Evolutionary conservation across 2,888 invertebrate species (phyloP).

Genomic region (Tenthredo distinguenda): DNA sequence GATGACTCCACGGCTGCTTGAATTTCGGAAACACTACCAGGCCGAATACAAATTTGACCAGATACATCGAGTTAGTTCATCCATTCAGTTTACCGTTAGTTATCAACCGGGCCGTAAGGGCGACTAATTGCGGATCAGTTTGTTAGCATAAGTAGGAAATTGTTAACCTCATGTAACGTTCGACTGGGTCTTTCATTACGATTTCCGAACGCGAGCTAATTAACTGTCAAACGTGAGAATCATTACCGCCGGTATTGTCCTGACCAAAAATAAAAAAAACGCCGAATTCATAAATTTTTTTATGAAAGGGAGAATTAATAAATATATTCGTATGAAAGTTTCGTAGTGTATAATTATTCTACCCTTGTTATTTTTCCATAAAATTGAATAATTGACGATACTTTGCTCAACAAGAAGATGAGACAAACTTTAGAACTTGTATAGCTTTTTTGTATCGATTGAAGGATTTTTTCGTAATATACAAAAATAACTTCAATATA

Average conservation of each 20-base stretch:
- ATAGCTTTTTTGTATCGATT: background rate
- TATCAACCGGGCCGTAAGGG: background rate
- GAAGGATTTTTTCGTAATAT: slow-evolving; percentile 7
- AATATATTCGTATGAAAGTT: background rate
- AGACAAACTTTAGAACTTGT: background rate
- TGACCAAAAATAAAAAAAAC: background rate
- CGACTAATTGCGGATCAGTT: background rate
- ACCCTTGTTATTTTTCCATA: background rate
- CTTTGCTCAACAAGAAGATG: background rate
- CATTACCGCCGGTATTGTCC: background rate
- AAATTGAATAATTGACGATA: background rate
- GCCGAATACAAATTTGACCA: slow-evolving; percentile 65
- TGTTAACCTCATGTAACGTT: background rate
- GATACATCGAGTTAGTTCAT: slow-evolving; percentile 62
- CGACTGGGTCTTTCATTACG: background rate
- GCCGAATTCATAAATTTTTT: background rate
- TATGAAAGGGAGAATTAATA: background rate
- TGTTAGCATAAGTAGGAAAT: background rate
- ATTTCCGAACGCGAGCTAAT: background rate
- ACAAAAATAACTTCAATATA: slow-evolving; percentile 43
- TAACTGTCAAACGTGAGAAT: background rate
- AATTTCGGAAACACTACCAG: slow-evolving; percentile 73
- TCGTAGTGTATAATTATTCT: background rate
- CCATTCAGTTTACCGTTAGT: slow-evolving; percentile 25
- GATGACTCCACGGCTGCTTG: slow-evolving; percentile 75